Evolutionary conservation across 2,797 vertebrate genomes (phyloP), one percentile per base, ranked within the genome.

Genomic region (Lacerta viridis): DNA sequence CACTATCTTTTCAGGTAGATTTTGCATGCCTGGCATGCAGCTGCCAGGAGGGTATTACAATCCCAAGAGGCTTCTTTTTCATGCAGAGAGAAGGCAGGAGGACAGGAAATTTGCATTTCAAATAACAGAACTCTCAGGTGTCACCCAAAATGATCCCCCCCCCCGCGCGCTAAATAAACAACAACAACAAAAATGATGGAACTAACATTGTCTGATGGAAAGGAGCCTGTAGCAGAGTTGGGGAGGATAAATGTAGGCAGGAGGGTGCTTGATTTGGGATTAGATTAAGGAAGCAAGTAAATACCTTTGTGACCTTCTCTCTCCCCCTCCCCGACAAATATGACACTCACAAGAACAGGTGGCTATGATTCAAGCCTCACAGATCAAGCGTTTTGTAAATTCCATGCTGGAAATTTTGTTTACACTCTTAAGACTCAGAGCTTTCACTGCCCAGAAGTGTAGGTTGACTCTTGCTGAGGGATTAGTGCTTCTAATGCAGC

Each of bases 101-200:
- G 78, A 72, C 68, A 75, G 90, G 83, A 87, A 89, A 95, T 95
- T 95, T 94, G 92, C 94, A 94, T 95, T 95, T 94, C 91, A 95
- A 80, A 87, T 76, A 91, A 94, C 76, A 90, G 46, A 79, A 81
- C 55, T 93, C 92, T n/a, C 87, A 88, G 85, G 91, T 94, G 90
- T 94, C 92, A 89, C 91, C 92, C 88, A 64, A 92, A 93, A 90
- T 93, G 87, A 94, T 95, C 85, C 90, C 88, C 64, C 43, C 43
- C 41, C 39, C 39, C 33, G 1, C 89, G 90, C 93, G 90, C 93
- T 92, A 91, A 93, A 88, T 89, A 94, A 94, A 94, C 76, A 92
- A 87, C 87, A 18, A 0, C 8, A 94, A 94, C 76, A 92, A 89
- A 87, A 18, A 0, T 13, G 86, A 91, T 80, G 13, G 0, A 86